phyloP scores from a whole-genome alignment of 2,888 invertebrate species.

The Sceliomorpha sp. region DNA sequence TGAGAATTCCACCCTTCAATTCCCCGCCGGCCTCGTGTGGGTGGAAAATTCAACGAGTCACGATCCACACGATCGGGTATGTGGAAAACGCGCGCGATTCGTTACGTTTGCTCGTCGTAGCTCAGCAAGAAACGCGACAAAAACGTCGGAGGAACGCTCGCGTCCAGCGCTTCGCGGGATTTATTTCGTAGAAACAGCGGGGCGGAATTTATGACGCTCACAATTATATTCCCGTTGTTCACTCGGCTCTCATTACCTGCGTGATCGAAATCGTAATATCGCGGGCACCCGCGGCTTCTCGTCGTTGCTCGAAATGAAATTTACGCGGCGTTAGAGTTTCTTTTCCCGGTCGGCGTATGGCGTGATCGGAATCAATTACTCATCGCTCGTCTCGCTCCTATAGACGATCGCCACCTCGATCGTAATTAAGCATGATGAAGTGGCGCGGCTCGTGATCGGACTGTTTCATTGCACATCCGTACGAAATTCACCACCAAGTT shows the following conservation, averaged over 20 bases:
- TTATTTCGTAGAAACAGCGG: slow-evolving; percentile 26
- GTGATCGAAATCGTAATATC: slow-evolving; percentile 49
- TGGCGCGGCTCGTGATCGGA: slow-evolving; percentile 62
- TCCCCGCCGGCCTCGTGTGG: too few relatives aligned
- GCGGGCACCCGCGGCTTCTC: slow-evolving; percentile 44
- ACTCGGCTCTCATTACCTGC: slow-evolving; percentile 47
- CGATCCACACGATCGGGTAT: slow-evolving; percentile 3
- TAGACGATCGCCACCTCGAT: slow-evolving; percentile 65
- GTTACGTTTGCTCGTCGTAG: too few relatives aligned
- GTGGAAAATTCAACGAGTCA: slow-evolving; percentile 22
- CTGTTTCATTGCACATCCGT: slow-evolving; percentile 34
- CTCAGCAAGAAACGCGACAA: too few relatives aligned
- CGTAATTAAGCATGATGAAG: slow-evolving; percentile 77
- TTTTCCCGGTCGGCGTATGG: slow-evolving; percentile 65
- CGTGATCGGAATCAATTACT: slow-evolving; percentile 78
- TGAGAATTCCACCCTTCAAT: too few relatives aligned
- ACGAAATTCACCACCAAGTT: slow-evolving; percentile 17
- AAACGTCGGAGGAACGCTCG: too few relatives aligned
- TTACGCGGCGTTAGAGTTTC: slow-evolving; percentile 48
- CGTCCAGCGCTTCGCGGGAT: slow-evolving; percentile 8
- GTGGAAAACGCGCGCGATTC: slow-evolving; percentile 6
- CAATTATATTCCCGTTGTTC: slow-evolving; percentile 43
- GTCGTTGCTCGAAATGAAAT: slow-evolving; percentile 49
- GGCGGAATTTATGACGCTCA: slow-evolving; percentile 32
- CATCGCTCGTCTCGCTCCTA: slow-evolving; percentile 69